Evolutionary conservation across 2,797 vertebrate species (phyloP).

Genomic region (Alauda arvensis): DNA sequence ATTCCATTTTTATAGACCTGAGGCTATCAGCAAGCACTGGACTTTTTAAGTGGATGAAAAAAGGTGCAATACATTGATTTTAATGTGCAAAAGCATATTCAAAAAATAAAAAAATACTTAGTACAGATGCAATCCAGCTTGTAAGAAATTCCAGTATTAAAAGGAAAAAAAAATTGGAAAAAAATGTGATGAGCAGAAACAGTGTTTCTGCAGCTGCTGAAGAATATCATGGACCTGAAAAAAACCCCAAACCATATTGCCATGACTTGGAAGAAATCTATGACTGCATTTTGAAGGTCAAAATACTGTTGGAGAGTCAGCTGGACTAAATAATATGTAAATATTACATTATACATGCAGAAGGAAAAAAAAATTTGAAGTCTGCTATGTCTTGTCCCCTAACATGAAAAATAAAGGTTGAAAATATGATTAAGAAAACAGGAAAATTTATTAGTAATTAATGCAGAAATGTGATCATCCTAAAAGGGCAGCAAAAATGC

Average conservation of each 20-base stretch:
- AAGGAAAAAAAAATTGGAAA: background rate
- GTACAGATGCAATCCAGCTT: background rate
- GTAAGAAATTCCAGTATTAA: background rate
- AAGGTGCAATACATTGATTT: constrained; percentile 36
- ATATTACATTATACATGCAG: background rate
- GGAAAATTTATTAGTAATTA: background rate
- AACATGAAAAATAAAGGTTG: background rate
- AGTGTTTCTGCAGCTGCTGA: background rate
- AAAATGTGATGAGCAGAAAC: background rate
- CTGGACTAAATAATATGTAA: background rate
- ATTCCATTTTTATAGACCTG: constrained; percentile 64
- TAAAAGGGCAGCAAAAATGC: background rate
- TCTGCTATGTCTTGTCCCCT: background rate
- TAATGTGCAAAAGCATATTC: background rate
- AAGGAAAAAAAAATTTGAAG: background rate
- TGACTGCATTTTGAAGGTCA: background rate
- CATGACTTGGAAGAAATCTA: background rate
- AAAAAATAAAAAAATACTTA: background rate
- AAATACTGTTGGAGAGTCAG: background rate
- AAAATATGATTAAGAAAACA: background rate
- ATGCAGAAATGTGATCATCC: background rate
- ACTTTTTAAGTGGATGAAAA: constrained; percentile 47
- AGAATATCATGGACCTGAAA: background rate
- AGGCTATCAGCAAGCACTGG: constrained; percentile 49
- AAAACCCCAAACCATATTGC: background rate